Conservation (phyloP, 2,113 vertebrate genomes). For the Morone saxatilis region DNA sequence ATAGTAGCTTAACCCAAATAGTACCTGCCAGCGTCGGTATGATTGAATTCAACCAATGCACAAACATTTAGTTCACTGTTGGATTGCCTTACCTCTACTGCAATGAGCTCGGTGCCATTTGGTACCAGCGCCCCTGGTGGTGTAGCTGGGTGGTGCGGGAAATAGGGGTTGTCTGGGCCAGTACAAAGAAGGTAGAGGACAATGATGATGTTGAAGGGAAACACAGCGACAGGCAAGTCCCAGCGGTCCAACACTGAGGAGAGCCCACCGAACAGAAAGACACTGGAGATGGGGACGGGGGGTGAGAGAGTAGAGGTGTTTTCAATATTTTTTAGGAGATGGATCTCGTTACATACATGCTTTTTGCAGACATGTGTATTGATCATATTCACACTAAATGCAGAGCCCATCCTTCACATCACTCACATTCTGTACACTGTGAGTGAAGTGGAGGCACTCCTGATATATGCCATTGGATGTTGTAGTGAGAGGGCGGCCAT, state of each 20-base stretch:
- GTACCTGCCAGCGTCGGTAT: background rate
- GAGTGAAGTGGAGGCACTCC: background rate
- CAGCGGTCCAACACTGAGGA: constrained; percentile 73
- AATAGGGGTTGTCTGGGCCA: constrained; percentile 76
- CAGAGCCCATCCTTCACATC: background rate
- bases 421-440: too few relatives aligned
- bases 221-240: constrained; percentile 82
- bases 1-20: too few relatives aligned
- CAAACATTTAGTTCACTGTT: background rate
- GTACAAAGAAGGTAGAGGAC: constrained; percentile 83
- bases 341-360: background rate
- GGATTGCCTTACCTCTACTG: constrained; percentile 62
- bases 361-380: background rate
- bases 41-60: too few relatives aligned
- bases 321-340: background rate
- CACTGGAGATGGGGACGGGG: constrained; percentile 56
- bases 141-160: constrained; percentile 63
- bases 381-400: background rate
- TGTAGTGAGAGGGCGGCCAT: too few relatives aligned
- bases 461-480: too few relatives aligned
- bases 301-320: background rate
- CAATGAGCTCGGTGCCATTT: constrained; percentile 73
- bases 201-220: constrained; percentile 83
- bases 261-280: constrained; percentile 80
- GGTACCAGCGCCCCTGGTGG: constrained; percentile 54